Evolutionary conservation across 2,797 vertebrate species (phyloP), one percentile per base, ranked within the genome.

Genomic region (Mus caroli): DNA sequence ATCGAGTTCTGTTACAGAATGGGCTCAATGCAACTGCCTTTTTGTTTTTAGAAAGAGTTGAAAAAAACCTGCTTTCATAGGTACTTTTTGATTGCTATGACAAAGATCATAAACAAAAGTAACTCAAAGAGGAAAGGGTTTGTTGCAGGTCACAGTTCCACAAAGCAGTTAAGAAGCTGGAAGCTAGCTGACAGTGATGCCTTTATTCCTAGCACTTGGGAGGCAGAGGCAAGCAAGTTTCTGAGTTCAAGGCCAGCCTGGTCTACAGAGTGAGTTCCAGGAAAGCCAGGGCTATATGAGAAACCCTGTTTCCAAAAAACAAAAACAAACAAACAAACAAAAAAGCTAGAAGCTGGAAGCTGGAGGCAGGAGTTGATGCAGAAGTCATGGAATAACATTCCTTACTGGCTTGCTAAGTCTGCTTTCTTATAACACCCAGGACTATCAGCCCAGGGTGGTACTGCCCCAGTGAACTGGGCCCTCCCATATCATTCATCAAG

Each of bases 1-100:
- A 92, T 99, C 99, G 97, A 99, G 99, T 69, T 99, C 98, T 97
- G 98, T 89, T 88, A 88, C 54, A 99, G 98, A 73, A 99, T 97
- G 0, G 98, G 98, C 69, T 99, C 98, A 80, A 97, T 98, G 87
- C 80, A 82, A 0, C 96, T 88, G 0, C 97, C 93, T 92, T 99
- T 99, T 95, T 15, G 98, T 99, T 97, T 98, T 89, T 94, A 99
- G 90, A 91, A 99, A 98, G 58, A 98, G 97, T 64, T 64, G 28
- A 64, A 31, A 64, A 31, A 98, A 85, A 99, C 96, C 85, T 88
- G 24, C 64, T 46, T 64, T 50, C 62, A n/a, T 85, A 34, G 28
- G 46, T n/a, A 83, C 24, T 83, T 83, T 83, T 40, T 37, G 10
- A 13, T 64, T 84, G 40, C 60, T 64, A 22, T 34, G 82, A 50